Evolutionary conservation across 1,140 invertebrate genomes (phyloP).

Genomic region (Holcopasites calliopsidis): DNA sequence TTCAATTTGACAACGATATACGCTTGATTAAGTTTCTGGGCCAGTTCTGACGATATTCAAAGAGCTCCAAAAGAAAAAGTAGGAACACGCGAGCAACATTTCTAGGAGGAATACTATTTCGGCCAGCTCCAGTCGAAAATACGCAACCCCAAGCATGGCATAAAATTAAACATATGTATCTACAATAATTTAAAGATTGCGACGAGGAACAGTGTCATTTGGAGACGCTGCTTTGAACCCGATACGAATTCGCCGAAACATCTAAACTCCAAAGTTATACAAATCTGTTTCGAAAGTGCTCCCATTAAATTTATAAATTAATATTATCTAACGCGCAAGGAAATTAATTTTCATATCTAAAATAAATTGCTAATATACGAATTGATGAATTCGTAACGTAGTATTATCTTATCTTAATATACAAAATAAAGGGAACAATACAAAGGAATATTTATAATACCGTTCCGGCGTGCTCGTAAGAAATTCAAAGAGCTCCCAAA

Average conservation of each 20-base stretch:
- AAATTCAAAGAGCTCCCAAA: conserved; percentile 1
- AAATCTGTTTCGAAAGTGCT: too few species aligned
- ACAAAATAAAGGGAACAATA: neutral
- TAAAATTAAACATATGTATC: conserved; percentile 51
- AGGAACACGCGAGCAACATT: neutral
- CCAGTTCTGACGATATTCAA: too few species aligned
- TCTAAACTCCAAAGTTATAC: too few species aligned
- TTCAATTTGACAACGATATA: too few species aligned
- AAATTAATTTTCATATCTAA: neutral
- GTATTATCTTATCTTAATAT: too few species aligned
- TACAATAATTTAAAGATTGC: conserved; percentile 63
- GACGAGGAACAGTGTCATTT: conserved; percentile 21
- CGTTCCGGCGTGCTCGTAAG: neutral
- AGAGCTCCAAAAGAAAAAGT: too few species aligned
- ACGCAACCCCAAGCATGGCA: conserved; percentile 36
- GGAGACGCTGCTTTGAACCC: neutral
- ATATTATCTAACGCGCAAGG: fast-evolving
- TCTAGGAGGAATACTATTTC: conserved; percentile 6
- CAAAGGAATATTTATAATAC: too few species aligned
- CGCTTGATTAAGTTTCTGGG: too few species aligned
- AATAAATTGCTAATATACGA: too few species aligned
- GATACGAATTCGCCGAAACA: neutral
- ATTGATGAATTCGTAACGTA: too few species aligned
- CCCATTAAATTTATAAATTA: too few species aligned
- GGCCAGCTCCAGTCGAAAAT: neutral